Conservation (phyloP, 2,113 vertebrate species). For the Psophia crepitans region DNA sequence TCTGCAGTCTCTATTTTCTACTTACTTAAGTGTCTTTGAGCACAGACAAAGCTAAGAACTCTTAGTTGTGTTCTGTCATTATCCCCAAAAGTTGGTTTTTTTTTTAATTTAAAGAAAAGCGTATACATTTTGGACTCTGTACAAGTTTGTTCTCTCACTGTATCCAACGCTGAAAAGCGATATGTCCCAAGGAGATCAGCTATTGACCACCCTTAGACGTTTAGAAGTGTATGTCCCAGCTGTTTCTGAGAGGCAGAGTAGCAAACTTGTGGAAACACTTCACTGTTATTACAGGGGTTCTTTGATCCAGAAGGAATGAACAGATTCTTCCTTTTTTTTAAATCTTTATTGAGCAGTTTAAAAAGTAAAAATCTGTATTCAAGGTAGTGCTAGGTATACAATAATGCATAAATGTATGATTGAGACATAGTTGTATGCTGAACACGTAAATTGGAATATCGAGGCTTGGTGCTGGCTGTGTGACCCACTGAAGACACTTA, state of each 20-base stretch:
- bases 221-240: conserved; percentile 27
- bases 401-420: background rate
- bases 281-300: background rate
- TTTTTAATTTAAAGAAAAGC: background rate
- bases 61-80: background rate
- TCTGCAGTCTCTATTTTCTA: background rate
- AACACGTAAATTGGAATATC: background rate
- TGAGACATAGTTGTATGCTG: background rate
- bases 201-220: background rate
- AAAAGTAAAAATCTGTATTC: background rate
- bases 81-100: background rate
- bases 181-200: background rate
- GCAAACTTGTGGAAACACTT: background rate
- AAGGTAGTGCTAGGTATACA: background rate
- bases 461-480: background rate
- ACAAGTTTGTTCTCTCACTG: background rate
- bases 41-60: background rate
- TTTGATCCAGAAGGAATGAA: background rate
- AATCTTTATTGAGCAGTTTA: background rate
- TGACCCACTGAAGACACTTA: background rate
- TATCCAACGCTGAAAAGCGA: background rate
- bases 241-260: conserved; percentile 10
- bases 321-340: background rate
- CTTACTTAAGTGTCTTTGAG: background rate
- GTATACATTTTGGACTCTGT: background rate